A percentile compares a stretch with the other conserved stretches of the same genome.
These are phyloP conservation scores for Psephotus haematonotus DNA, from an alignment of 2,113 vertebrate genomes.

Conservation along the genomic window DNA sequence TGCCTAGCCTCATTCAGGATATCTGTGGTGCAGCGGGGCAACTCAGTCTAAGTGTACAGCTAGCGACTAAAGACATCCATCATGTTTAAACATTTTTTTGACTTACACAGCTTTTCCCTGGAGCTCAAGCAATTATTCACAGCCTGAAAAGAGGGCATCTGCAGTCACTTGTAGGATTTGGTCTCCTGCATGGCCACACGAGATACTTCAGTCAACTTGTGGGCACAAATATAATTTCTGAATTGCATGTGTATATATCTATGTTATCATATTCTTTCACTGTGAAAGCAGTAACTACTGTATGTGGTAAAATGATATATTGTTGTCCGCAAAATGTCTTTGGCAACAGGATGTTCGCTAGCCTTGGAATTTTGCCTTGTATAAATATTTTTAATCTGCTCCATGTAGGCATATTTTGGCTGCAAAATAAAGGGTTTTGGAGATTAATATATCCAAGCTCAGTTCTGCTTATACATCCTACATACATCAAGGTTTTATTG, in stretches of 20 bases:
- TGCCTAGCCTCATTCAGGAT: background rate
- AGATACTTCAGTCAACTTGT: background rate
- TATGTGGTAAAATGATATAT: constrained; percentile 73
- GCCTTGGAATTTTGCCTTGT: constrained; percentile 70
- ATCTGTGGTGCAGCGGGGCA: background rate
- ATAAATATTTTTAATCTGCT: constrained; percentile 75
- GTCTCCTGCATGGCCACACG: background rate
- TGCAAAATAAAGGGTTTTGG: constrained; percentile 59
- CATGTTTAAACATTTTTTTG: background rate
- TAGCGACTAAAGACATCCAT: background rate
- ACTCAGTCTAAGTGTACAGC: background rate
- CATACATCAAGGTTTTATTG: constrained; percentile 70
- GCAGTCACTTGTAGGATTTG: background rate
- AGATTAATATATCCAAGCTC: constrained; percentile 68
- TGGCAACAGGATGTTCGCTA: constrained; percentile 71
- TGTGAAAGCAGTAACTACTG: constrained; percentile 64
- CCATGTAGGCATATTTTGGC: constrained; percentile 73
- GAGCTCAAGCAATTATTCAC: background rate
- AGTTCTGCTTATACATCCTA: constrained; percentile 64
- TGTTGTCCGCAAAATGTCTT: constrained; percentile 62
- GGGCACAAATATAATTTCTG: constrained; percentile 42
- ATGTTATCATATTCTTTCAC: constrained; percentile 43
- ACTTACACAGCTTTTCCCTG: background rate
- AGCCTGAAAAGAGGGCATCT: background rate
- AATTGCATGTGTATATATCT: constrained; percentile 10